Evolutionary conservation across 2,797 vertebrate genomes (phyloP), one percentile per base, ranked within the genome.

Genomic region (Scyliorhinus canicula): DNA sequence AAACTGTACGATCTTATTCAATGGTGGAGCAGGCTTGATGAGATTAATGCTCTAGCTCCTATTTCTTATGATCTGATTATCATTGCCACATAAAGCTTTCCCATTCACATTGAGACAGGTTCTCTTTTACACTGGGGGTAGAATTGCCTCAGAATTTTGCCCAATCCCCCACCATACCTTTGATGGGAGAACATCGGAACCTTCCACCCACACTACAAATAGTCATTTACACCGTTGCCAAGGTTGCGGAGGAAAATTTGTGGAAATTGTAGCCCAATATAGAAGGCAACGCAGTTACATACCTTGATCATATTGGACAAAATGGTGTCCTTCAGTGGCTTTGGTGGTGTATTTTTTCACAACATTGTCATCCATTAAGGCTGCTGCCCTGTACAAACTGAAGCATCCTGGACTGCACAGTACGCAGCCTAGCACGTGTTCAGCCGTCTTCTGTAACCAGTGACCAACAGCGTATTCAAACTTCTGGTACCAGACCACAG

Each of bases 401-500:
- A 98, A 98, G 95, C 98, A 98, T 69, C 98, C 98, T 0, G 98
- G 98, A 94, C 97, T 98, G 96, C 98, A 98, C 85, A 98, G 96
- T 60, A 98, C 98, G 0, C 97, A 98, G 24, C 98, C 98, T 95
- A 98, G 97, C 95, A 98, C 98, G 4, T 98, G 98, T 95, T 98
- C 98, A 1, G 98, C 96, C 5, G 98, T 98, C 96, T 98, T 98
- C 96, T 98, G 98, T 0, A 98, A 97, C 98, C 98, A 98, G 95
- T 98, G 98, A 55, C 98, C 98, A 8, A 98, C 97, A 40, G 98
- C 98, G 69, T 98, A 98, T 95, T 98, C 98, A 96, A 98, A 98
- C 96, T 98, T 98, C 97, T 98, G 98, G 96, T 98, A 98, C 98
- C 98, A 98, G 94, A 98, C 97, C 97, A 98, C 98, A 11, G 98